These are phyloP conservation scores for Alligator mississippiensis DNA, from an alignment of 2,113 vertebrate species.

Conservation along the genomic window DNA sequence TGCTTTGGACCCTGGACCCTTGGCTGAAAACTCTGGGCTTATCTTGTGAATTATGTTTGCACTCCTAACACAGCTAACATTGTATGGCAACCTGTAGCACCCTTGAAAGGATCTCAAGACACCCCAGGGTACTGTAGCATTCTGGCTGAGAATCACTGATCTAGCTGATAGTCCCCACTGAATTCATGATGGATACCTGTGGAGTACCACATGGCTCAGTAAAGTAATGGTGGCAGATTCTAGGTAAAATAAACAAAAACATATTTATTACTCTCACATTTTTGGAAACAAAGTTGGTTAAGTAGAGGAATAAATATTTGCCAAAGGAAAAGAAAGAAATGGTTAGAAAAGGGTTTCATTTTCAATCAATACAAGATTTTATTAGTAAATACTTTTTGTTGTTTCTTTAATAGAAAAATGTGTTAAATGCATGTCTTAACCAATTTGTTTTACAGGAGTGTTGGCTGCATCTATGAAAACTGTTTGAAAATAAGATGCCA, in stretches of 20 bases:
- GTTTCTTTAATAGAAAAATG: not conserved
- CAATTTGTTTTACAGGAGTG: not conserved
- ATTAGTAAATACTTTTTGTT: not conserved
- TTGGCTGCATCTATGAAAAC: constrained; percentile 27
- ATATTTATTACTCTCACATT: rapidly evolving
- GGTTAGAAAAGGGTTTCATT: not conserved
- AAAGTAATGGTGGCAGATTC: not conserved
- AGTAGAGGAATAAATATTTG: not conserved
- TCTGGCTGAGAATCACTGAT: no score
- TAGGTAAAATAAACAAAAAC: not conserved
- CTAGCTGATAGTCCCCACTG: not conserved
- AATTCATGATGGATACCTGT: not conserved
- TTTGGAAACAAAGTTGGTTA: not conserved
- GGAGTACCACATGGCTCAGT: not conserved
- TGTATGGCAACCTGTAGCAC: no score
- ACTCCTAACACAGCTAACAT: no score
- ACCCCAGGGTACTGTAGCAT: no score
- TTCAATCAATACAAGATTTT: not conserved
- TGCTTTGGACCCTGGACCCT: no score
- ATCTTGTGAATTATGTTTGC: no score
- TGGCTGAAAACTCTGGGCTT: no score
- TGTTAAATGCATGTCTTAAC: not conserved
- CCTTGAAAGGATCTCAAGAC: no score
- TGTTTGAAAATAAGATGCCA: not conserved
- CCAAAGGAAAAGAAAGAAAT: not conserved